Percentiles rank a stretch among this genome's conserved stretches.
Evolutionary conservation across 2,113 vertebrate species (phyloP).

Genomic region (Bos javanicus): DNA sequence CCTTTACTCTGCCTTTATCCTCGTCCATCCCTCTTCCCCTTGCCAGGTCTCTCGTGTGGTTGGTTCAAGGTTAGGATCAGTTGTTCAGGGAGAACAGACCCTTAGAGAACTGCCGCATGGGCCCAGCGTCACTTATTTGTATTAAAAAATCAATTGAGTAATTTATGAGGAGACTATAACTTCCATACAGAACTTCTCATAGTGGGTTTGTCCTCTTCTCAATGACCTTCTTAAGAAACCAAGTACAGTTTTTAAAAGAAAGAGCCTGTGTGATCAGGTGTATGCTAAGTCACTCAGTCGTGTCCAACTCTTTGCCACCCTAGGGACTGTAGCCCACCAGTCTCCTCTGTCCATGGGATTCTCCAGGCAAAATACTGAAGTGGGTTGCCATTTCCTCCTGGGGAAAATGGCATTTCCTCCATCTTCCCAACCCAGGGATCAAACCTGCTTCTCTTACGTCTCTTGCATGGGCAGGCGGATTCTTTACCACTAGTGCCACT

Average conservation of each 20-base stretch:
- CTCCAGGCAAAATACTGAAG: neutral
- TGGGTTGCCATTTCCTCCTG: neutral
- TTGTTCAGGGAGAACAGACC: neutral
- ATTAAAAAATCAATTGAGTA: neutral
- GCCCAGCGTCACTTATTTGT: neutral
- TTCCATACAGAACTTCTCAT: neutral
- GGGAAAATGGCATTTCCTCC: neutral
- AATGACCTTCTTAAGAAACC: neutral
- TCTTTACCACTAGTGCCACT: neutral
- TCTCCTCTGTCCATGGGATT: neutral
- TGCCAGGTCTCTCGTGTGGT: neutral
- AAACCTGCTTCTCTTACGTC: neutral
- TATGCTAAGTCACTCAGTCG: neutral
- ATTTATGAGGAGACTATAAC: neutral
- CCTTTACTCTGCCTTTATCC: neutral
- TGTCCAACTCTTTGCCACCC: neutral
- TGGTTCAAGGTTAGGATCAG: neutral
- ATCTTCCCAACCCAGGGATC: neutral
- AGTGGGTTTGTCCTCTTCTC: neutral
- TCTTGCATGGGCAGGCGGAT: neutral
- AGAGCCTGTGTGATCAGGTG: neutral
- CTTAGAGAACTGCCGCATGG: neutral
- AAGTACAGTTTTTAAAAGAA: neutral
- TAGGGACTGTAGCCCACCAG: neutral
- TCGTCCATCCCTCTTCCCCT: neutral